Evolutionary conservation across 2,797 vertebrate species (phyloP).

Genomic region (Coracias cyanogaster): DNA sequence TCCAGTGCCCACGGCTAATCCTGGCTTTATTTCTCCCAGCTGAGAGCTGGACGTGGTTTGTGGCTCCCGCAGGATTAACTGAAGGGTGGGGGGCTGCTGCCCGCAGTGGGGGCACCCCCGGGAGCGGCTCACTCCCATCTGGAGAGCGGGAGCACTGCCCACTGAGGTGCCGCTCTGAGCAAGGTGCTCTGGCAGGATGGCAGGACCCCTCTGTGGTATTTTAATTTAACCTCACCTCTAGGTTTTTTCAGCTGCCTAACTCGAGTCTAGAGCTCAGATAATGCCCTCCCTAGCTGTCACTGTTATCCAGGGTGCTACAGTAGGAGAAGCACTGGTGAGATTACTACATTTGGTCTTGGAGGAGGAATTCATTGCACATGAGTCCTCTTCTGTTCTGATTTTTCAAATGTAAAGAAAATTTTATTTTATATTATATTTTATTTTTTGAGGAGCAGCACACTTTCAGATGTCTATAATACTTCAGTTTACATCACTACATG

Average conservation of each 20-base stretch:
- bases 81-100: neutral
- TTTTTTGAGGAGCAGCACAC: neutral
- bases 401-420: neutral
- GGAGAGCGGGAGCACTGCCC: slow-evolving; percentile 50
- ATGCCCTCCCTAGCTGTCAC: neutral
- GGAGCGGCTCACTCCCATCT: fast-evolving
- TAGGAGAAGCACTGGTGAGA: neutral
- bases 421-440: neutral
- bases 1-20: neutral
- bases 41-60: neutral
- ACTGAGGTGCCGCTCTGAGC: neutral
- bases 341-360: neutral
- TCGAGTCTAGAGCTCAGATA: neutral
- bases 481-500: neutral
- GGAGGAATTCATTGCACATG: fast-evolving
- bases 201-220: neutral
- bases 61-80: neutral
- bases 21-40: neutral
- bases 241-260: neutral
- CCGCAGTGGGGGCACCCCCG: no score
- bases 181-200: fast-evolving
- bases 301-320: neutral
- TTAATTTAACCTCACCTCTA: neutral
- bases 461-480: neutral
- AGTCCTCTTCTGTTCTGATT: neutral